These are phyloP conservation scores for Oenanthe melanoleuca DNA, from an alignment of 2,113 vertebrate species.

Conservation along the genomic window DNA sequence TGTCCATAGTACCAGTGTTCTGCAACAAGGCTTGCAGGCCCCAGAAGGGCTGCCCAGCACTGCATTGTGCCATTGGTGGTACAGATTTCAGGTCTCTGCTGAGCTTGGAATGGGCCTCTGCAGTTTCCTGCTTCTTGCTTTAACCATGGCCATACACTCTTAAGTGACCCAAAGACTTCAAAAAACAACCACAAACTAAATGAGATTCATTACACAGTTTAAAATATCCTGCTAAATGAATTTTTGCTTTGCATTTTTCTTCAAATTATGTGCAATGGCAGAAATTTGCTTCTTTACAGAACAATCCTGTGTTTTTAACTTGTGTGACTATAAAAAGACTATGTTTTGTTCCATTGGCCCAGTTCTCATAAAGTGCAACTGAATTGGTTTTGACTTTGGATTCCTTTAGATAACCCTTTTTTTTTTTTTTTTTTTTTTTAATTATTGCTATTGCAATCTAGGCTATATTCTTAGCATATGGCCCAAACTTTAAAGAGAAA, in stretches of 20 bases:
- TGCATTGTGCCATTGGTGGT: neutral
- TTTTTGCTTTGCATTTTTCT: neutral
- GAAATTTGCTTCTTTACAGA: neutral
- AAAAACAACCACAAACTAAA: neutral
- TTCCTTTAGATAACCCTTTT: neutral
- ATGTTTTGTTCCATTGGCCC: neutral
- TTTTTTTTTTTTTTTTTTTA: neutral
- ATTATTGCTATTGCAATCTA: constrained; percentile 46
- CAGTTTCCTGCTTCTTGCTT: neutral
- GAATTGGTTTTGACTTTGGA: neutral
- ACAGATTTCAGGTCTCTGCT: neutral
- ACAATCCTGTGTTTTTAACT: neutral
- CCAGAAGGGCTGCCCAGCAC: neutral
- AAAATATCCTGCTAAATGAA: neutral
- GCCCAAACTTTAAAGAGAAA: constrained; percentile 84
- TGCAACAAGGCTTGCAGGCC: neutral
- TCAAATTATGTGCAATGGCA: neutral
- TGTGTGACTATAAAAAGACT: neutral
- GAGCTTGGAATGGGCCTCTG: neutral
- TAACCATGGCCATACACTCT: neutral
- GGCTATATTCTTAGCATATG: constrained; percentile 91
- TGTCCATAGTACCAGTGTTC: neutral
- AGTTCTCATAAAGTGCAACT: neutral
- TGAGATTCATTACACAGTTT: neutral
- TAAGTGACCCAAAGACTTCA: neutral